phyloP scores from a whole-genome alignment of 1,140 invertebrate species.

The Dinothrombium tinctorium region DNA sequence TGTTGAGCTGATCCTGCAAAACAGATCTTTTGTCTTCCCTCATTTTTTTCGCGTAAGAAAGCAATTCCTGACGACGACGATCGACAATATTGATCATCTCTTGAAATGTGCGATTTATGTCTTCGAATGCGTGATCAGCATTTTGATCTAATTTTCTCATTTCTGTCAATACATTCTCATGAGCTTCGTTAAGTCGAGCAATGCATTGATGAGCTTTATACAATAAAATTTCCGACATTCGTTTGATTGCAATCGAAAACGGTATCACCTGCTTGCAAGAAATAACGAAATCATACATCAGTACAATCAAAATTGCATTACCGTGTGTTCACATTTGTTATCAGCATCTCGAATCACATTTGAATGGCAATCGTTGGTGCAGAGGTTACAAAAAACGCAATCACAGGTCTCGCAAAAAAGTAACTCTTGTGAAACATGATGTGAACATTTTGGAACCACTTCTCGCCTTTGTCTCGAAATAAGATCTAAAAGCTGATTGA shows the following conservation, averaged over 20 bases:
- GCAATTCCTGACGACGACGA: conserved; percentile 40
- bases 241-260: conserved; percentile 82
- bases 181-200: conserved; percentile 49
- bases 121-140: conserved; percentile 28
- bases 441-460: conserved; percentile 73
- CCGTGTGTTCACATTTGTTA: conserved; percentile 9
- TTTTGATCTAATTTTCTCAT: conserved; percentile 37
- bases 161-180: conserved; percentile 44
- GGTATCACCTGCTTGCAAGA: conserved; percentile 41
- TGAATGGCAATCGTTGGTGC: conserved; percentile 24
- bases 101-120: conserved; percentile 38
- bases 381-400: conserved; percentile 69
- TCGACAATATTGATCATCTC: conserved; percentile 49
- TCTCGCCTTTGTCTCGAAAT: conserved; percentile 71
- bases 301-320: background rate
- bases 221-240: conserved; percentile 82
- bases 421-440: conserved; percentile 53
- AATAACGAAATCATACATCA: background rate
- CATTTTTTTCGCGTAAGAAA: conserved; percentile 40
- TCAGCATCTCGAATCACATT: conserved; percentile 7
- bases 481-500: conserved; percentile 77
- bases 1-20: conserved; percentile 58
- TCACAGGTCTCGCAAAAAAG: conserved; percentile 89
- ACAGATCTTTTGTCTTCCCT: conserved; percentile 56
- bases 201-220: conserved; percentile 83